Base-by-base conservation (phyloP, 1,140 invertebrate genomes). In the Drosophila busckii region DNA sequence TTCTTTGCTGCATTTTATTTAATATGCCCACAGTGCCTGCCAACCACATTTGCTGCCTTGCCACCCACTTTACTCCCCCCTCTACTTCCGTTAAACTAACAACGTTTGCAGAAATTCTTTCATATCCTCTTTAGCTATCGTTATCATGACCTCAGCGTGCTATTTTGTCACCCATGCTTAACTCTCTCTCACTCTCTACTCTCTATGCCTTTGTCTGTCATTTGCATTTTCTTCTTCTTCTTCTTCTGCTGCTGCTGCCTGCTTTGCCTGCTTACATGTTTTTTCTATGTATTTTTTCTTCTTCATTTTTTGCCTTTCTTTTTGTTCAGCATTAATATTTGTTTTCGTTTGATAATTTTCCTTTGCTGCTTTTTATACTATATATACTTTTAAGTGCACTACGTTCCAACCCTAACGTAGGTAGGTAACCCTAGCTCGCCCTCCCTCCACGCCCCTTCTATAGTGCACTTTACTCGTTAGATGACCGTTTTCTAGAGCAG, bases 321-420 rank as follows among this genome's bases (percentile, higher is more conserved):
- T 48, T 25, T 53, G 34, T 35, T 17, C 50, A 40, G 32, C 76
- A 83, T 82, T 83, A 82, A 82, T 82, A 82, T 82, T 82, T 82
- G 75, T 83, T 82, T 82, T 82, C 76, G 76, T 82, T 82, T 82
- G 76, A 82, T 82, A 82, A 82, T 82, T 82, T 82, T 82, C 70
- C 67, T 73, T 82, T 82, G 69, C 64, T 82, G 64, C 75, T 70
- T 80, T 75, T 80, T 80, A 75, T 80, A 60, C 75, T 70, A 82
- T 75, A 82, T 80, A 75, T 80, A 69, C 73, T 82, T 82, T 82
- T 82, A 80, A 75, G 75, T 82, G 70, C 60, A 82, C n/a, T n/a
- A n/a, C 44, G 46, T 70, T n/a, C 58, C 68, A 64, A 49, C 35
- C 52, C n/a, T n/a, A n/a, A n/a, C n/a, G n/a, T n/a, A 28, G 23